These are phyloP conservation scores for Notothenia coriiceps DNA, from an alignment of 2,113 vertebrate species.

Conservation along the genomic window DNA sequence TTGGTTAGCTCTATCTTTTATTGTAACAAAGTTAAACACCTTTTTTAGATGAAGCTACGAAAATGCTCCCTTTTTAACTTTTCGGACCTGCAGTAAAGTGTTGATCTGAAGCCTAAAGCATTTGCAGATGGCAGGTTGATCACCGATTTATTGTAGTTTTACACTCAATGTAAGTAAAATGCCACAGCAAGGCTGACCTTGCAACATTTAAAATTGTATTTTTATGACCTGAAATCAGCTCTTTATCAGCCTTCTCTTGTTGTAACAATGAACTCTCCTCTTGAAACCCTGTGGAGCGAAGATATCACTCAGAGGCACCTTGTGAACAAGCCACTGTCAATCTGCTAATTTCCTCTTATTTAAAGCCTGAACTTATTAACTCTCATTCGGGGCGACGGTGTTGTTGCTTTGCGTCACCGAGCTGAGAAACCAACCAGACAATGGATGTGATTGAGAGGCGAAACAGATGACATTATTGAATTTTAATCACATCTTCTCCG, in stretches of 20 bases:
- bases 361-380: slow-evolving; percentile 76
- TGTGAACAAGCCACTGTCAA: slow-evolving; percentile 48
- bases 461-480: slow-evolving; percentile 80
- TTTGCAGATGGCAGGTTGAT: background rate
- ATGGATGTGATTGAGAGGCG: slow-evolving; percentile 85
- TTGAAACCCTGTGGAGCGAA: slow-evolving; percentile 31
- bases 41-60: background rate
- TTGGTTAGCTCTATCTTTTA: too few relatives aligned
- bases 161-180: background rate
- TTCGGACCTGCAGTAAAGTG: background rate
- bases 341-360: slow-evolving; percentile 67
- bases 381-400: slow-evolving; percentile 53
- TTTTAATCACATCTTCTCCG: slow-evolving; percentile 83
- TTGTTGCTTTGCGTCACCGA: slow-evolving; percentile 69
- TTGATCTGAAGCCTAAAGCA: background rate
- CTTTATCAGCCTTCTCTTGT: slow-evolving; percentile 4
- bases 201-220: slow-evolving; percentile 12
- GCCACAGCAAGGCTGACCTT: background rate
- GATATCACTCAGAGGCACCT: slow-evolving; percentile 41
- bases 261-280: slow-evolving; percentile 41
- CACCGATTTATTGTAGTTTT: background rate
- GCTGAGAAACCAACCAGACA: slow-evolving; percentile 79
- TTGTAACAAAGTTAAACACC: background rate
- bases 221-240: slow-evolving; percentile 36
- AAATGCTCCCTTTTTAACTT: background rate